These are phyloP conservation scores for Calcarius lapponicus DNA, from an alignment of 2,797 vertebrate genomes.

Conservation along the genomic window DNA sequence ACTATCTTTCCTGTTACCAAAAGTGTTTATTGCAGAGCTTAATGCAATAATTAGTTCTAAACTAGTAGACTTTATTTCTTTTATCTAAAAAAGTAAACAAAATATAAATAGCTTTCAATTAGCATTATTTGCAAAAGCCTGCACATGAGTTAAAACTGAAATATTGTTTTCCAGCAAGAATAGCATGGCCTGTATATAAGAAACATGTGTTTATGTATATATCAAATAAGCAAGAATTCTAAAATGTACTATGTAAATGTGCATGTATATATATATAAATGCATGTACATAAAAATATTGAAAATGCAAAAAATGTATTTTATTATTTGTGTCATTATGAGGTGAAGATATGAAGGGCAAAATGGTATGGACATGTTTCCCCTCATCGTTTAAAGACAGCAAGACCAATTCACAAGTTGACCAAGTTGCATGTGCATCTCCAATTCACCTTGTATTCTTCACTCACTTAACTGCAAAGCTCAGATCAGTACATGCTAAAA, in stretches of 20 bases:
- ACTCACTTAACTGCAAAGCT: not conserved
- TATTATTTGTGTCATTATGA: not conserved
- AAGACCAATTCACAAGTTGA: not conserved
- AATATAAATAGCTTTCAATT: conserved; percentile 13
- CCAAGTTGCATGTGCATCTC: not conserved
- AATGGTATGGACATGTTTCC: not conserved
- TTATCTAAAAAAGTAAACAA: not conserved
- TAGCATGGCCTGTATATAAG: not conserved
- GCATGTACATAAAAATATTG: not conserved
- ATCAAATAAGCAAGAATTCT: not conserved
- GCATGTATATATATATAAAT: not conserved
- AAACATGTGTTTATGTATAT: not conserved
- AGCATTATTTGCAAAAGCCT: not conserved
- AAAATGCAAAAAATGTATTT: not conserved
- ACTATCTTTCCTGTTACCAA: not conserved
- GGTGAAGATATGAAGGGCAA: not conserved
- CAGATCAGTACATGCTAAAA: not conserved
- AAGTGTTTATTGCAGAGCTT: conserved; percentile 3
- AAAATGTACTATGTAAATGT: not conserved
- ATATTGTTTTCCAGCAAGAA: not conserved
- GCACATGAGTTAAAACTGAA: not conserved
- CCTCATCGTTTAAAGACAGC: not conserved
- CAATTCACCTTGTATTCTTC: not conserved
- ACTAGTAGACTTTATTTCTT: not conserved
- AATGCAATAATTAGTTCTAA: conserved; percentile 3